Percentiles rank a stretch among this genome's conserved stretches.
These are phyloP conservation scores for Cecropterus lyciades DNA, from an alignment of 1,140 invertebrate species.

Conservation along the genomic window DNA sequence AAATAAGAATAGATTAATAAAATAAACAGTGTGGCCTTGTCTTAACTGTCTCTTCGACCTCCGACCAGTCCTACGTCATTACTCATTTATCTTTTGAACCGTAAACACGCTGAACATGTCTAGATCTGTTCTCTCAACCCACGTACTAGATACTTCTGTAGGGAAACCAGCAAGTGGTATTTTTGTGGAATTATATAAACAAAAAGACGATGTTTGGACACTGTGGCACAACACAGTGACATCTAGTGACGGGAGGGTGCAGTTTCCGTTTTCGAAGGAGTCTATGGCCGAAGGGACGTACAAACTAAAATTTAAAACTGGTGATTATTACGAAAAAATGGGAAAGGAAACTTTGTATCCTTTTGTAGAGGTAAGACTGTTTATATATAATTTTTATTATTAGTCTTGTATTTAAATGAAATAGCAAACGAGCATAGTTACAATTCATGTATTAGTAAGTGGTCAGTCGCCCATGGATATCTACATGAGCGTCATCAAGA, in stretches of 20 bases:
- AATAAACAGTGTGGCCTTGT: conserved; percentile 14
- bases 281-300: conserved; percentile 88
- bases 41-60: conserved; percentile 26
- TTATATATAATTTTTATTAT: background rate
- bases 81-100: background rate
- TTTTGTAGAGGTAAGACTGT: conserved; percentile 78
- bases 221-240: conserved; percentile 87
- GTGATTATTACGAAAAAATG: conserved; percentile 87
- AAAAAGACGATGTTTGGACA: conserved; percentile 87
- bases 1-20: conserved; percentile 11
- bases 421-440: no score
- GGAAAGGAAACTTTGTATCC: conserved; percentile 89
- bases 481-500: no score
- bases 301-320: conserved; percentile 90
- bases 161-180: conserved; percentile 86
- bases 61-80: conserved; percentile 9
- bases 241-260: conserved; percentile 87
- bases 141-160: conserved; percentile 88
- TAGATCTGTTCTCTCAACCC: conserved; percentile 85
- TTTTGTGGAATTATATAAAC: conserved; percentile 87
- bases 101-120: conserved; percentile 50
- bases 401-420: no score
- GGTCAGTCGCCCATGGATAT: no score
- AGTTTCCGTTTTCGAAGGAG: conserved; percentile 86
- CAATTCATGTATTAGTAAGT: background rate